phyloP scores from a whole-genome alignment of 2,888 invertebrate species.

The Macrosoma leucophasiata region DNA sequence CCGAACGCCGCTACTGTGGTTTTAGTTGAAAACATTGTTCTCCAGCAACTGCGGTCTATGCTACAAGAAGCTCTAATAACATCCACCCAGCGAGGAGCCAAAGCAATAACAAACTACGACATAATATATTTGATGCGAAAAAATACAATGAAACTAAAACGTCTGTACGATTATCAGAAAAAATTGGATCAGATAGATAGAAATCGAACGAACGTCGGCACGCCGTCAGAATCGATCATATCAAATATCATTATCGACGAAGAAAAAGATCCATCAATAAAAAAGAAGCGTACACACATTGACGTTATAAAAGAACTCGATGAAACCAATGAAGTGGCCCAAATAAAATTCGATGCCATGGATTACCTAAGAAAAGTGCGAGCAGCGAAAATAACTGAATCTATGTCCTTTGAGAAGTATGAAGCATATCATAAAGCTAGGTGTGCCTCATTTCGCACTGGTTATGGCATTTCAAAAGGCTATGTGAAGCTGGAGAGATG shows the following conservation, averaged over 20 bases:
- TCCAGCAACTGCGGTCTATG: slow-evolving; percentile 86
- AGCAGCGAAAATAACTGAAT: slow-evolving; percentile 73
- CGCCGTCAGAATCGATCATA: slow-evolving; percentile 39
- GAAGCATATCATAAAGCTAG: slow-evolving; percentile 87
- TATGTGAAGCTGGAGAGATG: slow-evolving; percentile 77
- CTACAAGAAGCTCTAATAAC: slow-evolving; percentile 84
- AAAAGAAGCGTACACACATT: slow-evolving; percentile 59
- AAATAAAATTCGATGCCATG: slow-evolving; percentile 71
- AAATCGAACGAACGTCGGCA: slow-evolving; percentile 34
- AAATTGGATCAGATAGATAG: slow-evolving; percentile 71
- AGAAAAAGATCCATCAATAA: slow-evolving; percentile 67
- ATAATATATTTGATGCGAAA: slow-evolving; percentile 89
- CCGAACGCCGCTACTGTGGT: slow-evolving; percentile 89
- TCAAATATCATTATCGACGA: slow-evolving; percentile 60
- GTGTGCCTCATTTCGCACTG: slow-evolving; percentile 79
- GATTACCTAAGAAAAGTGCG: slow-evolving; percentile 76
- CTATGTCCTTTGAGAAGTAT: slow-evolving; percentile 77
- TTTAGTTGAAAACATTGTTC: slow-evolving; percentile 88
- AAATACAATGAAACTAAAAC: slow-evolving; percentile 84
- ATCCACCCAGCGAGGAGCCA: slow-evolving; percentile 78
- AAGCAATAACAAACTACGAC: slow-evolving; percentile 76
- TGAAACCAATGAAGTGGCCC: slow-evolving; percentile 73
- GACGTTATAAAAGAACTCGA: slow-evolving; percentile 72
- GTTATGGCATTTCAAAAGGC: slow-evolving; percentile 68
- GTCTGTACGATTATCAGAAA: slow-evolving; percentile 83